These are phyloP conservation scores for Thymelicus acteon DNA, from an alignment of 2,888 invertebrate genomes.

Conservation along the genomic window DNA sequence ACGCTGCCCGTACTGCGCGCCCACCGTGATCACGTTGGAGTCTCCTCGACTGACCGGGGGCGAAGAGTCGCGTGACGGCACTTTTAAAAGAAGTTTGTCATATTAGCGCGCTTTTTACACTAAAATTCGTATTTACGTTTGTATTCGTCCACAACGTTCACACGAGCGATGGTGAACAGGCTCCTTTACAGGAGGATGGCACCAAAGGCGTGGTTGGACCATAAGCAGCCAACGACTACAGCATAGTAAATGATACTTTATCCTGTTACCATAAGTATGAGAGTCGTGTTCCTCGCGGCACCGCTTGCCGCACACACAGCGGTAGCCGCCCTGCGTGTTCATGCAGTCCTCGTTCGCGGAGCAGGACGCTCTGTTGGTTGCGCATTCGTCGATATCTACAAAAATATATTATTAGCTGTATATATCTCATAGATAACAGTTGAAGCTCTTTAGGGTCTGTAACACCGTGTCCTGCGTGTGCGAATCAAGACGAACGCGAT, in stretches of 20 bases:
- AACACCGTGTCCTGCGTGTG: too few species aligned
- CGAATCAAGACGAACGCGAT: too few species aligned
- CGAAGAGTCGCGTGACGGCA: slow-evolving; percentile 31
- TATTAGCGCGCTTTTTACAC: too few species aligned
- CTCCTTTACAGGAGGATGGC: too few species aligned
- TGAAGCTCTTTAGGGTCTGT: too few species aligned
- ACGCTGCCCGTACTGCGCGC: slow-evolving; percentile 73
- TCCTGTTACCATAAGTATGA: slow-evolving; percentile 49
- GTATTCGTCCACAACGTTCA: too few species aligned
- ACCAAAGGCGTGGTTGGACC: too few species aligned
- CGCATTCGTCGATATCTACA: slow-evolving; percentile 93
- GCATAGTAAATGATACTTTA: background rate
- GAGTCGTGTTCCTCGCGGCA: slow-evolving; percentile 56
- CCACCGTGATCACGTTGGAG: slow-evolving; percentile 72
- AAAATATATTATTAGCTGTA: too few species aligned
- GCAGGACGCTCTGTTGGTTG: slow-evolving; percentile 74
- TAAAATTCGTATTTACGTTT: too few species aligned
- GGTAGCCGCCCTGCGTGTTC: slow-evolving; percentile 92
- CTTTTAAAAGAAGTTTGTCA: background rate
- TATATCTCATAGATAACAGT: too few species aligned
- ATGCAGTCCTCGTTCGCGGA: slow-evolving; percentile 83
- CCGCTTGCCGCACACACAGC: slow-evolving; percentile 79
- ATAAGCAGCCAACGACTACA: background rate
- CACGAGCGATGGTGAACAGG: too few species aligned
- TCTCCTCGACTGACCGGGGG: slow-evolving; percentile 49